Evolutionary conservation across 2,888 invertebrate genomes (phyloP), one percentile per base, ranked within the genome.

Genomic region (Leucania comma): DNA sequence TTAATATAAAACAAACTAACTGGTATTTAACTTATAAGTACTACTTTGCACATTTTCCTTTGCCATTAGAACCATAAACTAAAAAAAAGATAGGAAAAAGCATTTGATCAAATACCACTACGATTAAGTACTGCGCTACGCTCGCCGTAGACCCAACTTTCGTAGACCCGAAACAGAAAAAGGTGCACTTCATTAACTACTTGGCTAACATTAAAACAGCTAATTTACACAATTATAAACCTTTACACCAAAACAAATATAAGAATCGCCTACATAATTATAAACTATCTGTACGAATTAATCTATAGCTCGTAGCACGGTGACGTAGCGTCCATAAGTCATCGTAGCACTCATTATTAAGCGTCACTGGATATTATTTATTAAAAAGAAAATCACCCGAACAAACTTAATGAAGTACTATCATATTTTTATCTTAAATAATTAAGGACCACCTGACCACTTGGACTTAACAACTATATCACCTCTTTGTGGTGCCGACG

Each of bases 391-490:
- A 92, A 91, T 90, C 87, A 90, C 88, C 79, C 80, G 80, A 83
- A 85, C 88, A 84, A 79, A 80, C 84, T 85, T 94, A 94, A 94
- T 94, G 92, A 94, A 93, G 91, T 92, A 91, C 92, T 93, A 93
- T 93, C 91, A 91, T 93, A 93, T 91, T 92, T 94, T 93, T 91
- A 93, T 93, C 90, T 91, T 87, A 90, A 91, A 93, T 93, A 93
- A 94, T 95, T 94, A 94, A 91, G 89, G 93, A 93, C 94, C 93
- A 94, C 93, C 93, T 92, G 85, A 89, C 88, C 84, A 85, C 79
- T 81, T 79, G 85, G 87, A 87, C 86, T 90, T 91, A 90, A 93
- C 91, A 93, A 92, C 92, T 94, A 90, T 91, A 93, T 91, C 90
- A 81, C 84, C 57, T 73, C 93, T 94, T 94, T 94, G 92, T 92